A percentile compares a stretch with the other conserved stretches of the same genome.
Evolutionary conservation across 2,113 vertebrate species (phyloP).

Genomic region (Scalopus aquaticus): DNA sequence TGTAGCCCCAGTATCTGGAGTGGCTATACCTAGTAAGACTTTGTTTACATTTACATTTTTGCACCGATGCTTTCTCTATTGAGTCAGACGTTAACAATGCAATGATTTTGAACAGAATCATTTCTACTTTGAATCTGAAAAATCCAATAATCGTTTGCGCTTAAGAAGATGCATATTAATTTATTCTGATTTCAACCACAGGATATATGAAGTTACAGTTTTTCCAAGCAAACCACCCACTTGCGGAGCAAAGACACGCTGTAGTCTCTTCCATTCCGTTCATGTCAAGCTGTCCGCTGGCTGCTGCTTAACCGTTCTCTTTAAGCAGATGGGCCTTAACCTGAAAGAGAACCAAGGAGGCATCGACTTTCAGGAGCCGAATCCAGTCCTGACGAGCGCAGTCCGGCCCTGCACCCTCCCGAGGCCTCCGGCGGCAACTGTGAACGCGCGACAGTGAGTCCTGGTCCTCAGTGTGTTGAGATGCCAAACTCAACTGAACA

Average conservation of each 20-base stretch:
- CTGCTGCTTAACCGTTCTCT: background rate
- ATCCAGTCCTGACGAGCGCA: background rate
- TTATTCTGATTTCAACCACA: conserved; percentile 38
- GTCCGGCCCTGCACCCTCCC: rapidly evolving
- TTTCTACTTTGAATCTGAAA: background rate
- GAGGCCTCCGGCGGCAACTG: background rate
- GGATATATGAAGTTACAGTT: background rate
- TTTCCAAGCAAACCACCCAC: background rate
- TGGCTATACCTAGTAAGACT: background rate
- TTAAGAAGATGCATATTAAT: background rate
- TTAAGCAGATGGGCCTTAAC: background rate
- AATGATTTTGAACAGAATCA: background rate
- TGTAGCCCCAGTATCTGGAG: background rate
- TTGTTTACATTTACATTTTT: background rate
- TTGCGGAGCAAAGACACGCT: background rate
- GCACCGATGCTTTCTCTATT: background rate
- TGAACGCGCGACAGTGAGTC: background rate
- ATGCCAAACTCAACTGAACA: background rate
- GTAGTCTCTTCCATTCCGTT: background rate
- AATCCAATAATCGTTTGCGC: background rate
- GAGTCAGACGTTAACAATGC: background rate
- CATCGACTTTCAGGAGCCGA: background rate
- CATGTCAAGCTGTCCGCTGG: background rate
- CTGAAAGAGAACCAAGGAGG: conserved; percentile 42
- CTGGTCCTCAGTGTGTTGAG: background rate